Evolutionary conservation across 2,797 vertebrate species (phyloP).

Genomic region (Pipistrellus kuhlii): DNA sequence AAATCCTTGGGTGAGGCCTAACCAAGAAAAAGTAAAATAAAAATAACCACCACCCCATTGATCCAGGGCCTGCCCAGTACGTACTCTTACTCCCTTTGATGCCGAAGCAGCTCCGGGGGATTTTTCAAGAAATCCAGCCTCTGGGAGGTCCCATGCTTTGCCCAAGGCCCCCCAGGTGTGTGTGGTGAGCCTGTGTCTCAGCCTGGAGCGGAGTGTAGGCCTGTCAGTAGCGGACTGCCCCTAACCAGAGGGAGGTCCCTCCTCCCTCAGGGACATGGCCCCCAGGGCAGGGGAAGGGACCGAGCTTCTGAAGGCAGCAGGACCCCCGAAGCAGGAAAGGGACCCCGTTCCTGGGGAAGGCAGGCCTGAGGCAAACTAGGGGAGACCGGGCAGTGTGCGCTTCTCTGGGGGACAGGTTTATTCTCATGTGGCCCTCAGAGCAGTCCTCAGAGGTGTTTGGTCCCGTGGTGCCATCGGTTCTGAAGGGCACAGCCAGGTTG

Average conservation of each 20-base stretch:
- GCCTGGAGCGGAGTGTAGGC: not conserved
- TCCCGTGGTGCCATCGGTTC: not conserved
- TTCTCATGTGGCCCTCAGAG: not conserved
- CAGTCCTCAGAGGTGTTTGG: not conserved
- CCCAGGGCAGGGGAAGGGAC: not conserved
- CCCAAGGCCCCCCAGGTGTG: not conserved
- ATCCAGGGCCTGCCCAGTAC: not conserved
- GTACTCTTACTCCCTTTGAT: too few relatives aligned
- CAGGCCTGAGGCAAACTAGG: fast-evolving
- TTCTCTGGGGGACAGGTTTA: not conserved
- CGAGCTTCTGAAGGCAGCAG: not conserved
- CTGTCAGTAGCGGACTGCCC: fast-evolving
- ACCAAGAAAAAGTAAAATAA: too few relatives aligned
- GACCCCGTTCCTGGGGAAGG: fast-evolving
- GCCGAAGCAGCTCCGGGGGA: not conserved
- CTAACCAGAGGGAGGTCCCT: not conserved
- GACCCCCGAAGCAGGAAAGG: not conserved
- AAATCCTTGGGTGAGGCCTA: too few relatives aligned
- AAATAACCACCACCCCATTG: too few relatives aligned
- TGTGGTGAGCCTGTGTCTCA: not conserved
- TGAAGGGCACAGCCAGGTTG: not conserved
- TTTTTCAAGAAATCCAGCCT: not conserved
- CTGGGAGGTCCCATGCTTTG: not conserved
- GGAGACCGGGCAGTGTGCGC: fast-evolving
- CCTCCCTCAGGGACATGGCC: not conserved